Conservation (phyloP, 2,888 invertebrate species). For the Incurvaria masculella region DNA sequence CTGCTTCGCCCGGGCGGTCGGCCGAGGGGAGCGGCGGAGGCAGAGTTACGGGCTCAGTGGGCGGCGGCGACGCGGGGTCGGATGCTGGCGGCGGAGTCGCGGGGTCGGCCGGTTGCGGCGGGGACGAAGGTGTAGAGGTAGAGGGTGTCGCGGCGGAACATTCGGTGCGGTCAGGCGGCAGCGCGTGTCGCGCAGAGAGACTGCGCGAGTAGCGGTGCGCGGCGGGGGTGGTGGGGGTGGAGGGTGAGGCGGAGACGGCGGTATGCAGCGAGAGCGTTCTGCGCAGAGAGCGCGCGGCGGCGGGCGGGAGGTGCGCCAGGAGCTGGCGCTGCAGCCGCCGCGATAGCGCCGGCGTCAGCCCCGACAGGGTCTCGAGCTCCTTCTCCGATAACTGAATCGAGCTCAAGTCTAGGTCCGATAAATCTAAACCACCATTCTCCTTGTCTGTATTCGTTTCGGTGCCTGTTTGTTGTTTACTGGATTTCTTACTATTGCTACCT, state of each 20-base stretch:
- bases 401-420: conserved; percentile 65
- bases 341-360: conserved; percentile 67
- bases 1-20: neutral
- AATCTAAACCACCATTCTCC: conserved; percentile 42
- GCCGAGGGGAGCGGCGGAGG: conserved; percentile 5
- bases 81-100: conserved; percentile 21
- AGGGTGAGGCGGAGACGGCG: conserved; percentile 20
- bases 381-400: conserved; percentile 66
- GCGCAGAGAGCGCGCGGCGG: conserved; percentile 63
- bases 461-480: conserved; percentile 31
- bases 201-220: conserved; percentile 30
- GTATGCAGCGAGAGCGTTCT: conserved; percentile 60
- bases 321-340: conserved; percentile 69
- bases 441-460: conserved; percentile 9
- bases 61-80: conserved; percentile 12
- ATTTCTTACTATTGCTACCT: conserved; percentile 44
- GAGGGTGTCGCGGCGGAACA: neutral
- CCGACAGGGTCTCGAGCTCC: conserved; percentile 66
- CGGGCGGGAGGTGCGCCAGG: conserved; percentile 66
- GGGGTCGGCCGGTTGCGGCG: conserved; percentile 14
- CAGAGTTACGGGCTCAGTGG: conserved; percentile 24
- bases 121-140: conserved; percentile 1
- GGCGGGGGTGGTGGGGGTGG: conserved; percentile 23
- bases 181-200: conserved; percentile 11
- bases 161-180: conserved; percentile 13